Evolutionary conservation across 1,140 invertebrate genomes (phyloP).

Genomic region (Diabrotica virgifera): DNA sequence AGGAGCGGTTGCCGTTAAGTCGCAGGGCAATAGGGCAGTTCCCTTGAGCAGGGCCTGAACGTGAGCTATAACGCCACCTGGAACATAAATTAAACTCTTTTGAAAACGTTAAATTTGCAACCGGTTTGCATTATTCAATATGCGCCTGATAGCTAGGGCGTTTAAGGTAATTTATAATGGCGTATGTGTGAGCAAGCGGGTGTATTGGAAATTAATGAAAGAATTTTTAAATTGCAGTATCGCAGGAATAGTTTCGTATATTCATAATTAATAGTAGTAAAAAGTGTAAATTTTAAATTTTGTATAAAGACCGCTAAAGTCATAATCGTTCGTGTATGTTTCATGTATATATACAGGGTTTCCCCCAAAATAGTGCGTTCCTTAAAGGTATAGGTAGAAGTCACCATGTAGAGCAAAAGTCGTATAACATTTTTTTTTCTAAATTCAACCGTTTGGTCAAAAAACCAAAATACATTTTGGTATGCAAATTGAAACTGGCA

Average conservation of each 20-base stretch:
- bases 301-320: too few relatives aligned
- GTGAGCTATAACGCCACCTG: constrained; percentile 55
- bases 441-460: too few relatives aligned
- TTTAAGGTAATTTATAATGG: constrained; percentile 5
- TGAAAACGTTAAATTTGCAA: constrained; percentile 21
- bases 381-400: too few relatives aligned
- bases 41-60: constrained; percentile 59
- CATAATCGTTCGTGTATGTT: too few relatives aligned
- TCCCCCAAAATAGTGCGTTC: too few relatives aligned
- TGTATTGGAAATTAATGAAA: constrained; percentile 3
- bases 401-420: too few relatives aligned
- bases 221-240: not conserved
- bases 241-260: not conserved
- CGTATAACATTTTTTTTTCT: too few relatives aligned
- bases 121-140: constrained; percentile 27
- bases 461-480: too few relatives aligned
- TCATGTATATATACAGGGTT: too few relatives aligned
- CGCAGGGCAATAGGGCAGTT: constrained; percentile 62
- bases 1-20: constrained; percentile 57
- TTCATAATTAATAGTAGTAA: not conserved
- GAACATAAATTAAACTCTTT: constrained; percentile 46
- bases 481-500: too few relatives aligned
- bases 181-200: not conserved
- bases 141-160: constrained; percentile 9
- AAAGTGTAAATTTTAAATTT: too few relatives aligned